These are phyloP conservation scores for Dasysyrphus tricinctus DNA, from an alignment of 2,888 invertebrate species.

Conservation along the genomic window DNA sequence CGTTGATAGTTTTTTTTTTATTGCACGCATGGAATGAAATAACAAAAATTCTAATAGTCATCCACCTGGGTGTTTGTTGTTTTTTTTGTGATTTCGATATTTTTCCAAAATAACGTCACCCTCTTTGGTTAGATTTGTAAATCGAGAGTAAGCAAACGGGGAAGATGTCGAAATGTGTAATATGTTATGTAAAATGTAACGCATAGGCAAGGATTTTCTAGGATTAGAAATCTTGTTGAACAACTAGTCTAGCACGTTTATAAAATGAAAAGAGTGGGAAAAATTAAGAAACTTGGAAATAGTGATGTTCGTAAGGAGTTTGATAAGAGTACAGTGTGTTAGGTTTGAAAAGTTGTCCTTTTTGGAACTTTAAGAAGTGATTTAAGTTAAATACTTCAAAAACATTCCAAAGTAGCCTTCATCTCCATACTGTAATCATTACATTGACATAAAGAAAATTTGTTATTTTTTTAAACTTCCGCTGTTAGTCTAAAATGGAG, in stretches of 20 bases:
- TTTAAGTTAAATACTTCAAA: no score
- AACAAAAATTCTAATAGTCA: conserved; percentile 34
- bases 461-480: no score
- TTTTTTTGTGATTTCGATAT: neutral
- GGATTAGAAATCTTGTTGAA: conserved; percentile 12
- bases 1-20: conserved; percentile 40
- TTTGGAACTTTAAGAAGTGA: no score
- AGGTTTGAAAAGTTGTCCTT: no score
- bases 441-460: no score
- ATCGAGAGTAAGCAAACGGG: neutral
- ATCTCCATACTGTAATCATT: no score
- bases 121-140: conserved; percentile 1
- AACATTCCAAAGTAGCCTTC: no score
- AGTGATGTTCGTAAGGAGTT: no score
- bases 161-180: conserved; percentile 1
- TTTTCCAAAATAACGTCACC: neutral
- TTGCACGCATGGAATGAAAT: conserved; percentile 30
- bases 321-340: no score
- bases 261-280: neutral
- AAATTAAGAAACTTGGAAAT: neutral
- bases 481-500: no score
- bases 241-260: neutral
- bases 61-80: conserved; percentile 38
- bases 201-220: neutral
- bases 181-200: neutral